Conservation (phyloP, 2,113 vertebrate species). For the Etheostoma spectabile region DNA sequence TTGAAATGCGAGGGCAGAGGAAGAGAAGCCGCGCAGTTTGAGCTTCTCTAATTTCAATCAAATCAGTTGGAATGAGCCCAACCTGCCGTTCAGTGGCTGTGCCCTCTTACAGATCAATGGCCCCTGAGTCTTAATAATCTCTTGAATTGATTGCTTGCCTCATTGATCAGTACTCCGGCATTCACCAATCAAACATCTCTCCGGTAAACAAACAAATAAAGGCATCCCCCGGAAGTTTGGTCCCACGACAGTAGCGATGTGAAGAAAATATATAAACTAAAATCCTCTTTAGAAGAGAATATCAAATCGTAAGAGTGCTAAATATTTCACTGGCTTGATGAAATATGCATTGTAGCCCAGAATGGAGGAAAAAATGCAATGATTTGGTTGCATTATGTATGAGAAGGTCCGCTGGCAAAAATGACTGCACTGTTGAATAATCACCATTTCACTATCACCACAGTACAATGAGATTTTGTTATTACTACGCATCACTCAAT, state of each 20-base stretch:
- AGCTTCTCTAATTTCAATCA: constrained; percentile 69
- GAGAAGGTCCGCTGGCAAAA: constrained; percentile 78
- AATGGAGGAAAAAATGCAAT: constrained; percentile 80
- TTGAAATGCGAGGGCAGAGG: constrained; percentile 33
- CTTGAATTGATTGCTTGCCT: constrained; percentile 70
- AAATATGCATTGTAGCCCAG: constrained; percentile 84
- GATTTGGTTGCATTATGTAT: constrained; percentile 82
- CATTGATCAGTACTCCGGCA: constrained; percentile 66
- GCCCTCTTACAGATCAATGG: constrained; percentile 68
- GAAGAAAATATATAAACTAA: constrained; percentile 64
- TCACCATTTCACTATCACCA: constrained; percentile 73
- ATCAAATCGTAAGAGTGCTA: constrained; percentile 82
- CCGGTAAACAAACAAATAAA: constrained; percentile 72
- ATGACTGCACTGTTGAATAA: constrained; percentile 80
- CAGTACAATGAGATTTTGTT: constrained; percentile 74
- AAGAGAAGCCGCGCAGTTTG: constrained; percentile 36
- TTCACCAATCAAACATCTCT: constrained; percentile 70
- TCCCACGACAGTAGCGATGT: constrained; percentile 39
- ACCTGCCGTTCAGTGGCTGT: constrained; percentile 37
- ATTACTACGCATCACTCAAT: constrained; percentile 72
- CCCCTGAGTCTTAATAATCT: constrained; percentile 72
- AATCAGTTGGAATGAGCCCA: constrained; percentile 55
- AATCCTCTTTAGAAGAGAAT: constrained; percentile 77
- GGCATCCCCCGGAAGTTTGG: constrained; percentile 49
- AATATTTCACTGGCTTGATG: constrained; percentile 83